Evolutionary conservation across 2,888 invertebrate species (phyloP).

Genomic region (Melanchra persicariae): DNA sequence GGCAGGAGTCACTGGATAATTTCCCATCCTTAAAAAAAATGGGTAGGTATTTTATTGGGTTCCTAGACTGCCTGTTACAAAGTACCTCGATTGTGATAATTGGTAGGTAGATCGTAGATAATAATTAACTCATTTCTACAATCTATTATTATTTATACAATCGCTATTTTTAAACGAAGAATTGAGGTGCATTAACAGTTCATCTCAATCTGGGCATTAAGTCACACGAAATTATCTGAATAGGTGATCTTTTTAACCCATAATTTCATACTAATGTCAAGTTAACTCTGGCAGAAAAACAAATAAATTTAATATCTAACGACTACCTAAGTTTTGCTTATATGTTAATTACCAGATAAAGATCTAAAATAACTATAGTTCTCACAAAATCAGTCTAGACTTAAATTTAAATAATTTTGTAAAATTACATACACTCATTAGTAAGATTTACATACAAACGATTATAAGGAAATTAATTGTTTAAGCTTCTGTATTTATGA

Average conservation of each 20-base stretch:
- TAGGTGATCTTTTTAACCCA: neutral
- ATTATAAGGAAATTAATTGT: constrained; percentile 14
- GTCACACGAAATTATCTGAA: neutral
- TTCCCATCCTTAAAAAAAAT: too few relatives aligned
- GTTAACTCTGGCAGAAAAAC: neutral
- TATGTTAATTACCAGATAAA: neutral
- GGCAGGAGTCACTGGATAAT: too few relatives aligned
- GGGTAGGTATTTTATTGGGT: too few relatives aligned
- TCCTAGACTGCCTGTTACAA: too few relatives aligned
- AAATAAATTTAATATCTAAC: neutral
- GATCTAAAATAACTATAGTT: neutral
- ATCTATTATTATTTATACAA: too few relatives aligned
- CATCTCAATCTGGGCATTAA: neutral
- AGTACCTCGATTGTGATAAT: too few relatives aligned
- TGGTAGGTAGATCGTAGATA: too few relatives aligned
- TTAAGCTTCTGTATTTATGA: constrained; percentile 26
- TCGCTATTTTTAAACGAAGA: neutral
- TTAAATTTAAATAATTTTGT: constrained; percentile 18
- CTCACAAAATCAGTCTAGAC: constrained; percentile 19
- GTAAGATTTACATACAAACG: constrained; percentile 35
- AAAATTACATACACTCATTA: neutral
- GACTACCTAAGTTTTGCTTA: neutral
- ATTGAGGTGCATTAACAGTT: neutral
- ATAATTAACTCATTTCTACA: too few relatives aligned
- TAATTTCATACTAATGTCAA: neutral